Base-by-base conservation (phyloP, 2,888 invertebrate species). In the Dryobotodes eremita region DNA sequence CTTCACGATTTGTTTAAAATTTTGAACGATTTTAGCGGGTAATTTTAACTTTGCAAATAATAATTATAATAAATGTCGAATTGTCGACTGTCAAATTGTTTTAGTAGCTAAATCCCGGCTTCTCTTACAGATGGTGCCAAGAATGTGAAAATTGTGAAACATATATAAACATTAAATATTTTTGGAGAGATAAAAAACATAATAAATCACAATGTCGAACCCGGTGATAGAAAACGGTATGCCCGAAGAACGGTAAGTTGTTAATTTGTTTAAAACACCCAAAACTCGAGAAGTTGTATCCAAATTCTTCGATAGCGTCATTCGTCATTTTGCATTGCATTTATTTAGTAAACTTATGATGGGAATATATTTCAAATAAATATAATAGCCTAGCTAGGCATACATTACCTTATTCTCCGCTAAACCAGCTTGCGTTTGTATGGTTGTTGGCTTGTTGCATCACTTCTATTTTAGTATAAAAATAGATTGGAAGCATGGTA, bases 221-320 rank as follows among this genome's bases (percentile, higher is more conserved):
- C 87, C 93, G n/a, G 93, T 93, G 46, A 93, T 93, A 55, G 95
- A 96, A 91, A 96, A 95, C 80, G 95, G 95, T 17, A 89, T 95
- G 42, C 93, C 91, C 59, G 96, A 96, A 81, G 96, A 96, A 79
- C 94, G 95, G 96, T 96, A 94, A 94, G 88, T 48, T 53, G 15
- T 46, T 61, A 71, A 17, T 81, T 42, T n/a, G 10, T 42, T 50
- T 31, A 20, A 8, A 48, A 23, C 5, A 65, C 6, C 31, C 13
- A 31, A 42, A 59, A 46, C 7, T 23, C 6, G 0, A 50, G 17
- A 36, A 59, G 4, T 10, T 46, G 0, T 11, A 23, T 11, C 1
- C 1, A 23, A 36, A 59, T 3, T 23, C 15, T 7, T 76, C 15
- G 8, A 42, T 31, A 68, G 53, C 53, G 48, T 79, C 48, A 23